Conservation (phyloP, 2,113 vertebrate genomes). For the Panurus biarmicus region DNA sequence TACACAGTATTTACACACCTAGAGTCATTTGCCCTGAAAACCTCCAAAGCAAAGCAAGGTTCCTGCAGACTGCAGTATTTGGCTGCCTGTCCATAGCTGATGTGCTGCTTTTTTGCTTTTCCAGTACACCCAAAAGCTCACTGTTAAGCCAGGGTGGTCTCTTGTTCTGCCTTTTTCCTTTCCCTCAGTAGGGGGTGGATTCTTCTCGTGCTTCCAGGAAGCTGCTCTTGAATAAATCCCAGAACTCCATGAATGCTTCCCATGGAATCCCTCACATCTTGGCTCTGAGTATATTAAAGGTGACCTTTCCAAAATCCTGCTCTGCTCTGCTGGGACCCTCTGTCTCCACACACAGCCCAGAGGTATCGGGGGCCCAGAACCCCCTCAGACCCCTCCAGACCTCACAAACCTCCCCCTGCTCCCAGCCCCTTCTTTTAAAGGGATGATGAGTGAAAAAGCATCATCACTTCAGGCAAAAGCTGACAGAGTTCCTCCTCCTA, state of each 20-base stretch:
- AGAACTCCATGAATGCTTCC: not conserved
- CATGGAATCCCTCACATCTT: not conserved
- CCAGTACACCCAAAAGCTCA: not conserved
- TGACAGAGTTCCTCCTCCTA: not conserved
- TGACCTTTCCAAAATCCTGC: not conserved
- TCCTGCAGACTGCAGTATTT: not conserved
- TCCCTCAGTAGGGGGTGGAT: not conserved
- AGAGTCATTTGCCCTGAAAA: not conserved
- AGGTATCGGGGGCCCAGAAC: fast-evolving
- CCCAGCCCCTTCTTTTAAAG: not conserved
- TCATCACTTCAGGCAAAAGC: not conserved
- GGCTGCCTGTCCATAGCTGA: not conserved
- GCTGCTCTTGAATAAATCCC: not conserved
- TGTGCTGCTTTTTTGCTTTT: not conserved
- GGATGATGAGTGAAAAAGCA: not conserved
- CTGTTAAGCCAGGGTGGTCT: not conserved
- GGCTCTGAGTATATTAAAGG: not conserved
- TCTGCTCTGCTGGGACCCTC: not conserved
- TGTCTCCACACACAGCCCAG: not conserved
- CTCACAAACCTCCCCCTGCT: not conserved
- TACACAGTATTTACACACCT: not conserved
- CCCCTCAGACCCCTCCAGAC: no score
- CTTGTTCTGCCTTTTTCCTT: not conserved
- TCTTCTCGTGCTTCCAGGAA: not conserved
- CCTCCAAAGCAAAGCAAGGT: not conserved